Evolutionary conservation across 1,140 invertebrate species (phyloP).

Genomic region (Lucilia sericata): DNA sequence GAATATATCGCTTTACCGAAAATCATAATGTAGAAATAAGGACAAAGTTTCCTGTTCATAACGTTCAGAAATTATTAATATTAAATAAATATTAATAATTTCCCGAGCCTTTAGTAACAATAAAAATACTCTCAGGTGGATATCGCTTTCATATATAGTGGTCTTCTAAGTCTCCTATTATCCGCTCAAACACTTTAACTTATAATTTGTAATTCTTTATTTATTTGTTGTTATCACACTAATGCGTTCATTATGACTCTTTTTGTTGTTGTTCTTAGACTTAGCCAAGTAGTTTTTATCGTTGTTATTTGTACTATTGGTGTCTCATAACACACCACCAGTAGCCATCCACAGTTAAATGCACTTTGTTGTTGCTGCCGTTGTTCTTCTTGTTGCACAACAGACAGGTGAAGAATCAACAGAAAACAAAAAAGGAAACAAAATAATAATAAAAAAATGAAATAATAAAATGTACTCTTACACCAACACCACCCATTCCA

Average conservation of each 20-base stretch:
- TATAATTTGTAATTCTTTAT: neutral
- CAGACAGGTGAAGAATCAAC: slow-evolving; percentile 10
- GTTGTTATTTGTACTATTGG: neutral
- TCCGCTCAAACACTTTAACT: neutral
- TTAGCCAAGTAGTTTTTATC: neutral
- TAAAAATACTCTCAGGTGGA: too few relatives aligned
- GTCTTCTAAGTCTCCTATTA: too few relatives aligned
- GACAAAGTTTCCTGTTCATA: too few relatives aligned
- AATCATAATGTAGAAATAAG: too few relatives aligned
- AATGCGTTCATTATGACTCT: slow-evolving; percentile 4
- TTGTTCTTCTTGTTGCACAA: neutral
- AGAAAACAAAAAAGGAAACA: neutral
- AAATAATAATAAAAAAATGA: neutral
- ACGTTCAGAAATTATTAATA: too few relatives aligned
- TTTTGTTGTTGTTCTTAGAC: neutral
- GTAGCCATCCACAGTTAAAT: slow-evolving; percentile 8
- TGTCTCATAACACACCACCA: slow-evolving; percentile 9
- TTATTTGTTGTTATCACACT: neutral
- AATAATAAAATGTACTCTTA: neutral
- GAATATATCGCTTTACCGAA: too few relatives aligned
- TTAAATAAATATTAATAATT: too few relatives aligned
- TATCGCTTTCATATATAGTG: too few relatives aligned
- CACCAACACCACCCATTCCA: slow-evolving; percentile 19
- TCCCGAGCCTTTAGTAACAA: too few relatives aligned
- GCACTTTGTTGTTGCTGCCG: neutral